phyloP scores from a whole-genome alignment of 2,888 invertebrate species.

The Pogonocherus hispidulus region DNA sequence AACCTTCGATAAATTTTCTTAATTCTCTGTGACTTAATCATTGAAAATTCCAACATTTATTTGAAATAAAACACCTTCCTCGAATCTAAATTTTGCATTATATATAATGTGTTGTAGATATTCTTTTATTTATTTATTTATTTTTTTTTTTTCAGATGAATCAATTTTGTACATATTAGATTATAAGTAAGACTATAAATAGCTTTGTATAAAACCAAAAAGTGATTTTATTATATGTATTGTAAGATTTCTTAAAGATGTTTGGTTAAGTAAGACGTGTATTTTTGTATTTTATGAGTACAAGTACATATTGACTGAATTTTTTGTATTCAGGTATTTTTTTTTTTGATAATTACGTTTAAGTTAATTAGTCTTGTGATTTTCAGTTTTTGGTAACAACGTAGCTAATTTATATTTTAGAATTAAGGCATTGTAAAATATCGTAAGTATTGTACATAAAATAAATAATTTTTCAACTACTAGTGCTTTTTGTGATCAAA shows the following conservation, averaged over 20 bases:
- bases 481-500: constrained; percentile 7
- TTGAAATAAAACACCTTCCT: no score
- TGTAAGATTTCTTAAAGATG: constrained; percentile 8
- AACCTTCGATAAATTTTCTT: no score
- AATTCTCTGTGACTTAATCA: no score
- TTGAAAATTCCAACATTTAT: no score
- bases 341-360: constrained; percentile 18
- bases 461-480: constrained; percentile 52
- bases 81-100: no score
- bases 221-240: constrained; percentile 31
- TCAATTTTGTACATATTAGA: constrained; percentile 16
- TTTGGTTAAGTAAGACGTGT: constrained; percentile 22
- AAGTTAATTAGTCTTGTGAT: constrained; percentile 40
- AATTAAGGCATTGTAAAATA: constrained; percentile 49
- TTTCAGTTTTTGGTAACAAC: constrained; percentile 38
- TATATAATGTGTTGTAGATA: constrained; percentile 18
- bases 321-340: constrained; percentile 42
- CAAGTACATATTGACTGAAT: constrained; percentile 43
- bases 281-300: constrained; percentile 46
- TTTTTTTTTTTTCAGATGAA: constrained; percentile 8
- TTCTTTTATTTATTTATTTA: constrained; percentile 34
- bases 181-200: constrained; percentile 22
- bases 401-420: constrained; percentile 46
- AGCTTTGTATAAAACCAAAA: constrained; percentile 32
- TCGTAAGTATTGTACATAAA: constrained; percentile 50